A percentile compares a stretch with the other conserved stretches of the same genome.
Evolutionary conservation across 2,113 vertebrate species (phyloP).

Genomic region (Galemys pyrenaicus): DNA sequence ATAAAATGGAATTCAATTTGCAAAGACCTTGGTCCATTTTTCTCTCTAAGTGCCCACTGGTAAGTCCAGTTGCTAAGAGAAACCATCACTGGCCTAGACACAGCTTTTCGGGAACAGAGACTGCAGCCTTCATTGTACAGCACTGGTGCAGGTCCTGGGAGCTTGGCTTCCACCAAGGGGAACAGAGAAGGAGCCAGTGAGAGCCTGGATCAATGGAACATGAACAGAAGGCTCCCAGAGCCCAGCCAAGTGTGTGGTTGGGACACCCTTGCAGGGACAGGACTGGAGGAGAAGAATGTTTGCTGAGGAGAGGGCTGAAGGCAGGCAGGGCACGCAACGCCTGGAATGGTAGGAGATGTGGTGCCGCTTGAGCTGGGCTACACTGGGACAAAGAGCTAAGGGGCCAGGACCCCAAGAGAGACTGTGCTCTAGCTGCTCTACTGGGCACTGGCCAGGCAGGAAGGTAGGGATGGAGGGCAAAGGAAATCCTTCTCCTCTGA

Average conservation of each 20-base stretch:
- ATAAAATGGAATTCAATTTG: background rate
- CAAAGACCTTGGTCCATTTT: background rate
- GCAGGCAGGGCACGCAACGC: background rate
- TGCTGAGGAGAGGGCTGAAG: background rate
- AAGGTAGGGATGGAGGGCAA: too few species aligned
- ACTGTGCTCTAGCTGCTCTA: too few species aligned
- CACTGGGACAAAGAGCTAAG: background rate
- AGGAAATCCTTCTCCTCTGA: too few species aligned
- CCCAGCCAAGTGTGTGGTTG: background rate
- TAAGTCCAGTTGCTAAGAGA: background rate
- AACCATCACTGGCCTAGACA: background rate
- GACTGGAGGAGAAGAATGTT: too few species aligned
- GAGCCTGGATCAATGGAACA: background rate
- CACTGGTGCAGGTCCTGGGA: too few species aligned
- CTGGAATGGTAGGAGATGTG: too few species aligned
- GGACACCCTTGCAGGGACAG: background rate
- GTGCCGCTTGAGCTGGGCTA: background rate
- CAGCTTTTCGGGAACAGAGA: accelerated
- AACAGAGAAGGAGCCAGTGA: too few species aligned
- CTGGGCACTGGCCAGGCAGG: too few species aligned
- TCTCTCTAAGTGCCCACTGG: background rate
- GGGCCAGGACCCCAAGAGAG: background rate
- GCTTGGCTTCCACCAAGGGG: too few species aligned
- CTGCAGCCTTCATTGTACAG: accelerated
- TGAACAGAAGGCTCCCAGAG: too few species aligned